These are phyloP conservation scores for Notospermus geniculatus DNA, from an alignment of 1,140 invertebrate genomes.

Conservation along the genomic window DNA sequence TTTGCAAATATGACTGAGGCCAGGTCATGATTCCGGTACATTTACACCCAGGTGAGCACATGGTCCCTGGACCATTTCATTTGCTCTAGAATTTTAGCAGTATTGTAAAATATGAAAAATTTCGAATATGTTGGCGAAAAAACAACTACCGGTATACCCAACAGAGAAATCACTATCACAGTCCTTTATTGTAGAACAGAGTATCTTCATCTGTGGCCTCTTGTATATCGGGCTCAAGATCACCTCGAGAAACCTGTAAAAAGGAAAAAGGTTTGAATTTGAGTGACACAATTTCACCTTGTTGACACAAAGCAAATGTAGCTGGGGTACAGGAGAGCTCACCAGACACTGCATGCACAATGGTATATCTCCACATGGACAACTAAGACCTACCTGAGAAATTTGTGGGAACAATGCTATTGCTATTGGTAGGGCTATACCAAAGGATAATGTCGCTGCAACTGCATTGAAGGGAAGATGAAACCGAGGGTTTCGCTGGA, in stretches of 20 bases:
- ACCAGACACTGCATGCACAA: not conserved
- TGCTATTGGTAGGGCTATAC: constrained; percentile 51
- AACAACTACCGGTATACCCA: no score
- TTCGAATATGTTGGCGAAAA: no score
- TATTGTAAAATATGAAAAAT: no score
- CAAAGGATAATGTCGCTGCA: constrained; percentile 53
- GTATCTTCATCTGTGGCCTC: constrained; percentile 32
- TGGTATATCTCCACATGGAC: no score
- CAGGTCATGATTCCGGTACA: no score
- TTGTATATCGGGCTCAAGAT: constrained; percentile 49
- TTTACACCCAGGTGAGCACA: no score
- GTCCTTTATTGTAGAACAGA: constrained; percentile 52
- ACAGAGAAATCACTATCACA: constrained; percentile 32
- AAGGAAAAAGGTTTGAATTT: constrained; percentile 9
- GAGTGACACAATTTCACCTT: not conserved
- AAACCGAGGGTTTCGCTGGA: constrained; percentile 43
- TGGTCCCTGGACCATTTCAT: no score
- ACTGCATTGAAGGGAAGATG: constrained; percentile 53
- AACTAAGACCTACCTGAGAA: constrained; percentile 40
- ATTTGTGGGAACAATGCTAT: constrained; percentile 57
- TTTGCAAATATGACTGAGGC: no score
- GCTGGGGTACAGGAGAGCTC: constrained; percentile 9
- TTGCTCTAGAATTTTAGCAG: no score
- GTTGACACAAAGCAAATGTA: constrained; percentile 10
- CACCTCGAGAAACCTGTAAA: constrained; percentile 33